phyloP scores from a whole-genome alignment of 2,797 vertebrate species.

The Acanthornis magna region DNA sequence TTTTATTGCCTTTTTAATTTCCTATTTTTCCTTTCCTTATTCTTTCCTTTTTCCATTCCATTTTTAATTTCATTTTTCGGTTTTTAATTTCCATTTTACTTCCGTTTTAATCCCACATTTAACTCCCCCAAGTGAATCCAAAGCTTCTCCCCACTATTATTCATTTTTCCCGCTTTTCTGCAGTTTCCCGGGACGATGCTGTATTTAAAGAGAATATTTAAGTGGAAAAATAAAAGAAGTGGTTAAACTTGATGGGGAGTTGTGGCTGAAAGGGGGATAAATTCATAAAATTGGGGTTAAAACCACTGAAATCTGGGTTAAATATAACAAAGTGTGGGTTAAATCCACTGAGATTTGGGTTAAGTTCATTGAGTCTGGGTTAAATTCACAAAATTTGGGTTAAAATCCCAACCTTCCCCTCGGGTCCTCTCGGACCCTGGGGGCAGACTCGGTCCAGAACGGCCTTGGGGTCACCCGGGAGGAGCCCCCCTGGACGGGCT shows the following conservation, averaged over 20 bases:
- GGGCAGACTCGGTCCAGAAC: rapidly evolving
- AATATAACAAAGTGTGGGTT: too few relatives aligned
- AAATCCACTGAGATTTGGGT: neutral
- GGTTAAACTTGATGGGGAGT: neutral
- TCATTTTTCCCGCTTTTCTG: neutral
- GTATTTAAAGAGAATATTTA: conserved; percentile 7
- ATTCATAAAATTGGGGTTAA: neutral
- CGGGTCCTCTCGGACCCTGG: neutral
- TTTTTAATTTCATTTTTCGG: neutral
- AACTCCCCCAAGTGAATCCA: neutral
- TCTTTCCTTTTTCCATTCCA: neutral
- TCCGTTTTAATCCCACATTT: neutral
- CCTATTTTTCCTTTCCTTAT: neutral
- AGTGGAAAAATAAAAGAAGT: neutral
- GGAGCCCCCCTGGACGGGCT: too few relatives aligned
- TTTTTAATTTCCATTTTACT: too few relatives aligned
- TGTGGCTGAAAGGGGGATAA: neutral
- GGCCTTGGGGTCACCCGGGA: neutral
- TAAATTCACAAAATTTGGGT: too few relatives aligned
- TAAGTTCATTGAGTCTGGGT: too few relatives aligned
- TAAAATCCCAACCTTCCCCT: neutral
- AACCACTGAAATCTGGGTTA: neutral
- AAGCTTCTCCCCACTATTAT: neutral
- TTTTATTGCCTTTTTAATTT: neutral
- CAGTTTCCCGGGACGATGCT: neutral